Evolutionary conservation across 2,888 invertebrate species (phyloP), one percentile per base, ranked within the genome.

Genomic region (Eupithecia exiguata): DNA sequence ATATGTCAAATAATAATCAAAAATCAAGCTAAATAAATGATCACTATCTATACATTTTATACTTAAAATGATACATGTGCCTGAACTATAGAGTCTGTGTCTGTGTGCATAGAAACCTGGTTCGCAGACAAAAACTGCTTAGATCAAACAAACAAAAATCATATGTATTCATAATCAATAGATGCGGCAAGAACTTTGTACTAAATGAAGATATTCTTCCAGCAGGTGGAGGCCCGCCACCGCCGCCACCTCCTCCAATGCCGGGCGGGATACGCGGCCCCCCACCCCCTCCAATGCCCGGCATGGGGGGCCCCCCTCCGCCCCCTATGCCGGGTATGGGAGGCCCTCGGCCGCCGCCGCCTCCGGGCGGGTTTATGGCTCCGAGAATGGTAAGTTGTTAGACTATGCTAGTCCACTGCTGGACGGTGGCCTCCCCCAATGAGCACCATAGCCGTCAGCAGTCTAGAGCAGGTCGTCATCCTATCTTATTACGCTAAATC

Each of bases 241-340:
- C 91, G 0, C 91, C 90, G 0, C 90, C 88, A 0, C 90, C 88
- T 1, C 89, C 89, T 0, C 89, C 89, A 0, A 82, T 88, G 84
- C 95, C 95, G 10, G 95, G 95, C 61, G 83, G 76, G 71, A 76
- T 77, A 78, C 89, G 88, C 0, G 95, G 95, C 0, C 95, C 96
- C 0, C 96, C 96, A 0, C 96, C 96, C 0, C 95, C 96, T 0
- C 96, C 96, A 0, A 69, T 96, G 96, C 81, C 94, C 83, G 77
- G 88, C 70, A 76, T 88, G 76, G 76, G 88, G 1, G 87, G 89
- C 0, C 95, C 95, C 0, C 96, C 96, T 0, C 96, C 96, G 7
- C 95, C 96, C 5, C 94, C 95, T n/a, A 92, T 94, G 85, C 95
- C 95, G 5, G 95, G 95, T 46, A 94, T 88, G 87, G 84, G 84